phyloP scores from a whole-genome alignment of 2,113 vertebrate species.

The Pogonocichla stellata region DNA sequence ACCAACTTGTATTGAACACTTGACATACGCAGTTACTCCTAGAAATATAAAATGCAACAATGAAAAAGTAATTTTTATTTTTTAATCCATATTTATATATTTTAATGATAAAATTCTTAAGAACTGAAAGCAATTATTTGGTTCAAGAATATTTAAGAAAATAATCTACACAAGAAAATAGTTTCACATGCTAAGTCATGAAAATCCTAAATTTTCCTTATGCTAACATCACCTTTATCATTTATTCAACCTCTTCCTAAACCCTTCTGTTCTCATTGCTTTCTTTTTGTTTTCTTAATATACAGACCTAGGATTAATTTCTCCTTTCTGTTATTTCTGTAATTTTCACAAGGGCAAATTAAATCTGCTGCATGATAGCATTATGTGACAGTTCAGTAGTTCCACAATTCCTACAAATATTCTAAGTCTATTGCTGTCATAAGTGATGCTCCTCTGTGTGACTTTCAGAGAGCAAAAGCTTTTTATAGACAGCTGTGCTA shows the following conservation, averaged over 20 bases:
- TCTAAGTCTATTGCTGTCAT: constrained; percentile 40
- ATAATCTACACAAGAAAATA: background rate
- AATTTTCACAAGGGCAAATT: constrained; percentile 46
- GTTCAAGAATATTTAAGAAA: background rate
- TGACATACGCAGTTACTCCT: background rate
- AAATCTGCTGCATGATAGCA: constrained; percentile 27
- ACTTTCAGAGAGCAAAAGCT: constrained; percentile 40
- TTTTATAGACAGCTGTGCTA: constrained; percentile 38
- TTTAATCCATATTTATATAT: background rate
- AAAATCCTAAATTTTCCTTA: background rate
- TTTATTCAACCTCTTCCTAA: background rate
- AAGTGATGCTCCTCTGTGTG: constrained; percentile 48
- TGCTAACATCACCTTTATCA: background rate
- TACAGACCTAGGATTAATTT: background rate
- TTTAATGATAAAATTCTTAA: background rate
- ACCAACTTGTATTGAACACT: background rate
- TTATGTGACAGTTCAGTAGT: constrained; percentile 4
- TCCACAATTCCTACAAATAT: constrained; percentile 46
- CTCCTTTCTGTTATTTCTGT: constrained; percentile 6
- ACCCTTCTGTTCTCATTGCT: background rate
- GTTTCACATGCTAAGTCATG: background rate
- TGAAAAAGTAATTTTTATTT: background rate
- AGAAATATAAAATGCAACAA: background rate
- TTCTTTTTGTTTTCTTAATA: background rate
- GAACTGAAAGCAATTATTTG: background rate